Conservation (phyloP, 2,113 vertebrate species). For the Microtus ochrogaster region DNA sequence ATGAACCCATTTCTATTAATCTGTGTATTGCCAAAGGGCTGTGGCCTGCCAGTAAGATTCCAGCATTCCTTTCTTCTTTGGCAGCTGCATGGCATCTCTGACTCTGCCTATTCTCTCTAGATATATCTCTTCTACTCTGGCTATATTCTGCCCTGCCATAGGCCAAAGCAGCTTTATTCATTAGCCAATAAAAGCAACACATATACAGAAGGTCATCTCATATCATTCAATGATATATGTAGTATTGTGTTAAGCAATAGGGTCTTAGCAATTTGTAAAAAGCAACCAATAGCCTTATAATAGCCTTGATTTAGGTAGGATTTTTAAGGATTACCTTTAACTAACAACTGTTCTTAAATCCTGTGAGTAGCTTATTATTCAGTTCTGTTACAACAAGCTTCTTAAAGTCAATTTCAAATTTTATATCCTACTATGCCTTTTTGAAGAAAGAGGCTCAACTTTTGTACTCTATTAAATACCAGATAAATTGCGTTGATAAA, state of each 20-base stretch:
- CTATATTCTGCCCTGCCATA: no score
- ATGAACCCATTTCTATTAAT: no score
- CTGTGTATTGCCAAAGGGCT: no score
- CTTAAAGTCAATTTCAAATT: constrained; percentile 39
- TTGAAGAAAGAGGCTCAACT: constrained; percentile 15
- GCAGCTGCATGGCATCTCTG: no score
- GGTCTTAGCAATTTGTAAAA: background rate
- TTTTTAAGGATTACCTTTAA: background rate
- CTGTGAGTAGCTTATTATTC: constrained; percentile 3
- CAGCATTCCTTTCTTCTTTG: no score
- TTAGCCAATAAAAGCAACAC: no score
- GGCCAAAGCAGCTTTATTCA: no score
- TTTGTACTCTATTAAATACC: constrained; percentile 25
- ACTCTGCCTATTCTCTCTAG: no score
- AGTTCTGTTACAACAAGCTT: constrained; percentile 36
- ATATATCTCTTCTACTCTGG: no score
- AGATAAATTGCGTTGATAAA: constrained; percentile 58
- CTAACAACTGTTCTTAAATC: background rate
- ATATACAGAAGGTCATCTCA: no score
- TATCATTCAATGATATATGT: background rate
- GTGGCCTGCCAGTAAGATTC: no score
- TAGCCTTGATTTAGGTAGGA: background rate
- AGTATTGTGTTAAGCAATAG: background rate
- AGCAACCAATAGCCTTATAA: background rate
- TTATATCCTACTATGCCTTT: constrained; percentile 9